Evolutionary conservation across 2,797 vertebrate species (phyloP), one percentile per base, ranked within the genome.

Genomic region (Phrynocephalus guinanensis): DNA sequence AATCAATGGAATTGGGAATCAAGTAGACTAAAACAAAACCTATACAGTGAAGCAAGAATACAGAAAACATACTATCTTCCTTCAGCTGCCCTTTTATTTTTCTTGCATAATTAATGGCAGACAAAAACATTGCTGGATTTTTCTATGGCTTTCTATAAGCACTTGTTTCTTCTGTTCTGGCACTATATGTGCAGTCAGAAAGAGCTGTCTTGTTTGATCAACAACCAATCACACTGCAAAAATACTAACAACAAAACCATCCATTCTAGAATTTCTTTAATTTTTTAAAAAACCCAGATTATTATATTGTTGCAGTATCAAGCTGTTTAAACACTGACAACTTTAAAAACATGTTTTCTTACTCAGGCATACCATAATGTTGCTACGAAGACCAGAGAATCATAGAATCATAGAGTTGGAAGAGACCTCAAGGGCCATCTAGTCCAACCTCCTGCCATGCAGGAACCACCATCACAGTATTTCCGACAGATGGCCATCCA

Each of bases 201-300:
- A 91, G 33, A 73, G 71, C 30, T 82, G 52, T 87, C 89, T 88
- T 86, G 88, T 88, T 92, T 76, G 82, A 81, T 38, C 91, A 91
- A 87, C 92, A 81, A 84, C 84, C 82, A 92, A 88, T 90, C 88
- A 89, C 7, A 38, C 66, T 1, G 18, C 87, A 79, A 90, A 87
- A 80, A 48, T 24, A 38, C 0, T 66, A 44, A 1, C 81, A 83
- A 3, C 76, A 82, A 30, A 11, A 0, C 60, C 5, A 38, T 38
- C 2, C 38, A 70, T 60, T 60, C 83, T 44, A 1, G 7, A 81
- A 80, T 52, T 3, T 33, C 6, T 15, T 2, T 79, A 3, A 11
- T 67, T 78, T 77, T 8, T 1, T 44, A 44, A 44, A 44, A 52
- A 0, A 5, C 3, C 30, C 44, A 63, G 28, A 10, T 66, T 26